These are phyloP conservation scores for Caenorhabditis remanei DNA, from an alignment of 1,140 invertebrate genomes.

Conservation along the genomic window DNA sequence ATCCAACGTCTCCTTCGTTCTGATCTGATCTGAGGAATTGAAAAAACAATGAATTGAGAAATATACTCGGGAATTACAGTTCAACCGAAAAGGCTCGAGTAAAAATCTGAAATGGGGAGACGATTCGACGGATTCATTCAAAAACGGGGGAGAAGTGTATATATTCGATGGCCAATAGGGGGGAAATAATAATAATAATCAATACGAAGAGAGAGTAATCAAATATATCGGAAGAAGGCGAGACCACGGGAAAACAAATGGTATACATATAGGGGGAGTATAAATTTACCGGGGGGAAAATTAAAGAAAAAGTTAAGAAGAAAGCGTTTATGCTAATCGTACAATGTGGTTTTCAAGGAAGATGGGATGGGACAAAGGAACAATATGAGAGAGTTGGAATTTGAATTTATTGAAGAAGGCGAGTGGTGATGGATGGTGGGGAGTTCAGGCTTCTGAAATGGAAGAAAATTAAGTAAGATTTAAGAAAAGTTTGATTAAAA, in stretches of 20 bases:
- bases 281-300: not conserved
- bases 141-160: not conserved
- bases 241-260: slow-evolving; percentile 32
- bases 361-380: not conserved
- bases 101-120: not conserved
- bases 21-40: too few species aligned
- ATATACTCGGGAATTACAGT: slow-evolving; percentile 1
- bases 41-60: not conserved
- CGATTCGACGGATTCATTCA: slow-evolving; percentile 3
- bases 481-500: not conserved
- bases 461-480: not conserved
- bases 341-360: not conserved
- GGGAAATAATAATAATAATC: not conserved
- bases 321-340: slow-evolving; percentile 11
- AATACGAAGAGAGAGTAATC: not conserved
- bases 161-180: not conserved
- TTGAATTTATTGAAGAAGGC: not conserved
- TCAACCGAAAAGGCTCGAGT: not conserved
- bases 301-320: not conserved
- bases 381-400: slow-evolving; percentile 17
- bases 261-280: not conserved
- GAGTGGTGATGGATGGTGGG: not conserved
- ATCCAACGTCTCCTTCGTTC: too few species aligned
- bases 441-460: slow-evolving; percentile 7
- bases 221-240: not conserved